Evolutionary conservation across 1,140 invertebrate genomes (phyloP).

Genomic region (Akabosia matsudoensis): DNA sequence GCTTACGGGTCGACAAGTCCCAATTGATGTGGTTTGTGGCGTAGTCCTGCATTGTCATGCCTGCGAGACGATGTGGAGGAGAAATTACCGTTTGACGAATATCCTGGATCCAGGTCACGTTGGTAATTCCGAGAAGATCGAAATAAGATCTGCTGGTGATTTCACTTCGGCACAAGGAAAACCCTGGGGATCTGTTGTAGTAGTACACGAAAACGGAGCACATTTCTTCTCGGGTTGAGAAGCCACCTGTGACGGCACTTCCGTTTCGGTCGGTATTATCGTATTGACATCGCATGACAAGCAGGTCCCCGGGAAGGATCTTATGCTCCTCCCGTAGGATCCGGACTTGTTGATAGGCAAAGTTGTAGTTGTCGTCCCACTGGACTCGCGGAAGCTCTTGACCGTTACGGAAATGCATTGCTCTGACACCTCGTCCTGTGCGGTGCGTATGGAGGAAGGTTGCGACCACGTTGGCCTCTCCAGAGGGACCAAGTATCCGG

Average conservation of each 20-base stretch:
- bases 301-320: not conserved
- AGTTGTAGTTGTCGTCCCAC: not conserved
- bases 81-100: not conserved
- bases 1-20: not conserved
- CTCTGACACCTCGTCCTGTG: not conserved
- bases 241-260: not conserved
- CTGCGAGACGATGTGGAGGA: not conserved
- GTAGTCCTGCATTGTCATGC: not conserved
- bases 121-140: not conserved
- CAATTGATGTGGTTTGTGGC: not conserved
- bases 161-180: not conserved
- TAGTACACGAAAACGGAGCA: not conserved
- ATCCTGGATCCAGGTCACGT: not conserved
- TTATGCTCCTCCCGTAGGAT: not conserved
- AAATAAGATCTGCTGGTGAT: not conserved
- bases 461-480: not conserved
- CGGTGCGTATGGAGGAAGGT: not conserved
- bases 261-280: not conserved
- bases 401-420: not conserved
- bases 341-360: slow-evolving; percentile 3
- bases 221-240: slow-evolving; percentile 11
- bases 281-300: not conserved
- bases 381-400: not conserved
- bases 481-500: not conserved
- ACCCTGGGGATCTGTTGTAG: not conserved